Base-by-base conservation (phyloP, 2,797 vertebrate genomes). In the Orientallactaga sibirica region DNA sequence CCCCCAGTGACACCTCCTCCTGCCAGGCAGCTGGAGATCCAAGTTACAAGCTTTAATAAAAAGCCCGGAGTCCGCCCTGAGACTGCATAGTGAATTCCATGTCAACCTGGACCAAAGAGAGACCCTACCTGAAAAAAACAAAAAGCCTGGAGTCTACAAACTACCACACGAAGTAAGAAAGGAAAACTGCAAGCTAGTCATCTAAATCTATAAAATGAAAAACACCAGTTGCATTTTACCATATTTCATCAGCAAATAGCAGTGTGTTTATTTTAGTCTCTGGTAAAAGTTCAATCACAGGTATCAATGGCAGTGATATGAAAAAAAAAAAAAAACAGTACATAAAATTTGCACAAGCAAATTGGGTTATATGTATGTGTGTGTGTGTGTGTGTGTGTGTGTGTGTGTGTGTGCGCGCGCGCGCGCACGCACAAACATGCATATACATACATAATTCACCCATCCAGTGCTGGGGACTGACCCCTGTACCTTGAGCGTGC, bases 121-220 rank as follows among this genome's bases (percentile, higher is more conserved):
- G 48, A 48, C 48, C 48, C 48, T 48, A 48, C 48, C 48, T 48
- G 9, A 48, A 7, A 7, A 48, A 48, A 48, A 7, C 8, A 48
- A 48, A 48, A 48, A 48, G 48, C 48, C 48, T 48, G 48, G 48
- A 48, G 48, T 48, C 43, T 48, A 48, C 48, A 48, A 48, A 48
- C 48, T 48, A 48, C 48, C 48, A 48, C 48, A 48, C 48, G 5
- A 48, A 48, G 48, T 7, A 48, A 6, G 55, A 67, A 62, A 86
- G 27, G 52, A 93, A 96, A 92, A 55, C 33, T 76, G 80, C 79
- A 91, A 92, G 25, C 79, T 68, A 29, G 12, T 95, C 33, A 33
- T 64, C n/a, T 55, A 85, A 79, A 76, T 24, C 74, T 73, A 55
- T 9, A 82, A 86, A 87, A 90, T 78, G 71, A 61, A 84, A 95